A percentile compares a stretch with the other conserved stretches of the same genome.
phyloP scores from a whole-genome alignment of 2,113 vertebrate genomes.

The Vicugna pacos region DNA sequence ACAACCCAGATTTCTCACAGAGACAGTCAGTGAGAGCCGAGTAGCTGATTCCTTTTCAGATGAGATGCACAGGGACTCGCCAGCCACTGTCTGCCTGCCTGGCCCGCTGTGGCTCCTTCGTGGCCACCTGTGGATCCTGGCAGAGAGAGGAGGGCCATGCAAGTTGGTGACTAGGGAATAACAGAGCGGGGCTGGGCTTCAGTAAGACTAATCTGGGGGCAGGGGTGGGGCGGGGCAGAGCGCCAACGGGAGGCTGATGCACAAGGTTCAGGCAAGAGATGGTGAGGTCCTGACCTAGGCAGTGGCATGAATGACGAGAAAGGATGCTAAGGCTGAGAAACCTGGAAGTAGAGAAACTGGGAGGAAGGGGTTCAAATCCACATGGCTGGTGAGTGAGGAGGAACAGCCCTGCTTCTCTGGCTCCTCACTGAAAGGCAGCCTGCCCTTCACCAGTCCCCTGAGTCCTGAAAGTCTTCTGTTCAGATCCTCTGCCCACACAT shows the following conservation, averaged over 20 bases:
- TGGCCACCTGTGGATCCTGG: neutral
- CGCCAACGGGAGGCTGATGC: neutral
- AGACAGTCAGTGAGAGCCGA: neutral
- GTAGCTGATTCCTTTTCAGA: neutral
- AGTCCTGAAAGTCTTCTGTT: neutral
- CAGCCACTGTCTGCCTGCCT: neutral
- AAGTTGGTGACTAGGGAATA: neutral
- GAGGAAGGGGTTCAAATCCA: neutral
- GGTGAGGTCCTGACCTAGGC: neutral
- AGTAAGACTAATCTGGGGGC: neutral
- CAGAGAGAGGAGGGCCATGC: neutral
- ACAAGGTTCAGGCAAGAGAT: neutral
- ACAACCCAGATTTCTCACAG: neutral
- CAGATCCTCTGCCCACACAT: neutral
- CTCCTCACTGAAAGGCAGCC: neutral
- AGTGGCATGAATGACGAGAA: neutral
- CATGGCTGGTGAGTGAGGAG: neutral
- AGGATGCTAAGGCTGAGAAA: neutral
- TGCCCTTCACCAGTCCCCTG: neutral
- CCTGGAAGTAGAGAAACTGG: neutral
- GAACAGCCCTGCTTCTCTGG: neutral
- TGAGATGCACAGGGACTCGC: rapidly evolving
- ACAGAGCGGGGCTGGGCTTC: neutral
- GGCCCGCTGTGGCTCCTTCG: neutral
- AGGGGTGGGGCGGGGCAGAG: neutral